phyloP scores from a whole-genome alignment of 92 coral and sea anemone genomes.

The Meandrina meandrites region DNA sequence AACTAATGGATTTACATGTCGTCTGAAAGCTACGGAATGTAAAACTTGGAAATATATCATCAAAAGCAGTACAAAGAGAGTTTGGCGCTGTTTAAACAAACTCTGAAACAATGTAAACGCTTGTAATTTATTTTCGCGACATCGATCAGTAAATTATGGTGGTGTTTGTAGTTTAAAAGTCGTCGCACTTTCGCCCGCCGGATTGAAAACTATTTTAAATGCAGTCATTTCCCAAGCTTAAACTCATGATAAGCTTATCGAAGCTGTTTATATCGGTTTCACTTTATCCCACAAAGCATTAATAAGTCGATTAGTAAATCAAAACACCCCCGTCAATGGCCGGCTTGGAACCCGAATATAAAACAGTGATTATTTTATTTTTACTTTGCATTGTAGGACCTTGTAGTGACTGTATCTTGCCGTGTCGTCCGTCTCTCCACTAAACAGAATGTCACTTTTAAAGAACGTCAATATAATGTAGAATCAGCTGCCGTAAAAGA shows the following conservation, averaged over 20 bases:
- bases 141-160: conserved; percentile 8
- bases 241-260: background rate
- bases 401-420: background rate
- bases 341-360: background rate
- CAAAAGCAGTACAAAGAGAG: conserved; percentile 31
- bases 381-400: background rate
- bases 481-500: conserved; percentile 1
- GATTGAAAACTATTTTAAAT: background rate
- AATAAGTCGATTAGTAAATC: conserved; percentile 37
- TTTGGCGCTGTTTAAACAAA: conserved; percentile 22
- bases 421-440: background rate
- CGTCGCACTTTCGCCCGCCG: background rate
- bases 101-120: conserved; percentile 33
- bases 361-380: background rate
- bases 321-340: conserved; percentile 11
- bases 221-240: background rate
- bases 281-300: background rate
- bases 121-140: conserved; percentile 19
- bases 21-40: conserved; percentile 18
- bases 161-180: background rate
- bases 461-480: background rate
- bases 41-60: conserved; percentile 12
- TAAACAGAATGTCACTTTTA: background rate
- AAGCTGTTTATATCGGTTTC: background rate
- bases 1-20: conserved; percentile 2